Percentiles rank a stretch among this genome's conserved stretches.
Conservation (phyloP, 2,888 invertebrate species). For the Drosophila anomalata region DNA sequence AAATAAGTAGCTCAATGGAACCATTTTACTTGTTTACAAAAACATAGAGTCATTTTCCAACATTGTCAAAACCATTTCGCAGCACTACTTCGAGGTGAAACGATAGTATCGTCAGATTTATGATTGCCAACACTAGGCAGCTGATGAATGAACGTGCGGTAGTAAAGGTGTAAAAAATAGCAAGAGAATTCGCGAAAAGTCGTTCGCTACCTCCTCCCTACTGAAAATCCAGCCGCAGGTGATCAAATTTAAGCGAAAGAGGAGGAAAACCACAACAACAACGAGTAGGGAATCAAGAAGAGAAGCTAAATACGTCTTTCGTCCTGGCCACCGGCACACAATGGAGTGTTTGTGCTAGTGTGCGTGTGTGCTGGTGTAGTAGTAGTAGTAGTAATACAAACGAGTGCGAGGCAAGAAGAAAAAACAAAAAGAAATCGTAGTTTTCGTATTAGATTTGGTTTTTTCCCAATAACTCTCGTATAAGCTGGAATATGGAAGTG, state of each 20-base stretch:
- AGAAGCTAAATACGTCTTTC: constrained; percentile 2
- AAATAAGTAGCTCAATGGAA: too few species aligned
- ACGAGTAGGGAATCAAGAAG: background rate
- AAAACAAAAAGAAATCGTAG: constrained; percentile 48
- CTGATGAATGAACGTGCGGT: constrained; percentile 71
- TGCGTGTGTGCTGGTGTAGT: constrained; percentile 50
- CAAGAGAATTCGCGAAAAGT: constrained; percentile 49
- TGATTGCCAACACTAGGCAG: constrained; percentile 50
- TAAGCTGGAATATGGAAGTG: constrained; percentile 26
- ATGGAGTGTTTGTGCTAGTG: constrained; percentile 30
- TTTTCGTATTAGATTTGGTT: constrained; percentile 3
- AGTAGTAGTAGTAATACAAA: constrained; percentile 66
- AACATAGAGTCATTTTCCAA: background rate
- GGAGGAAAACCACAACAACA: background rate
- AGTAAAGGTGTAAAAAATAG: constrained; percentile 71
- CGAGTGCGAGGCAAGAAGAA: constrained; percentile 48
- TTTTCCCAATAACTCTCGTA: constrained; percentile 11
- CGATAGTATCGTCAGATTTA: background rate
- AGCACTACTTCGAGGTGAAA: background rate
- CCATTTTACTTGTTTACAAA: background rate
- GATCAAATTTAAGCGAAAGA: background rate
- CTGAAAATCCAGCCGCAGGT: constrained; percentile 20
- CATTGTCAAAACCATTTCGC: background rate
- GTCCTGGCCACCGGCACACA: constrained; percentile 38
- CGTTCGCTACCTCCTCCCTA: background rate